Evolutionary conservation across 1,140 invertebrate genomes (phyloP).

Genomic region (Zaprionus camerounensis): DNA sequence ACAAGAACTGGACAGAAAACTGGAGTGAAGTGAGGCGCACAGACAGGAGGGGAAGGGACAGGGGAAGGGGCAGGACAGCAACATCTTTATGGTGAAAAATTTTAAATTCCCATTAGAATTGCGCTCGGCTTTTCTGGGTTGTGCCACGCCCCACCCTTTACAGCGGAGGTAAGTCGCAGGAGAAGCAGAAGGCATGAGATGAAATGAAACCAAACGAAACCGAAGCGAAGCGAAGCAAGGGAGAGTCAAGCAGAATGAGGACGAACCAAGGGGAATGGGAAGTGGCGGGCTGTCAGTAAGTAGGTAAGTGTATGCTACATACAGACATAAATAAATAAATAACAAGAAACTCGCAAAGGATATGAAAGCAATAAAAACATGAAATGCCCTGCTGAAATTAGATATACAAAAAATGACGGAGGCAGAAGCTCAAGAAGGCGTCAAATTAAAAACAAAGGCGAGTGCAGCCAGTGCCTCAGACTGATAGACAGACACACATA

Average conservation of each 20-base stretch:
- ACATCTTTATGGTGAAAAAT: conserved; percentile 76
- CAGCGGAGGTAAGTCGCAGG: conserved; percentile 36
- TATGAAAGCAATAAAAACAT: conserved; percentile 53
- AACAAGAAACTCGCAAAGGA: conserved; percentile 47
- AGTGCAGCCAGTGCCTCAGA: conserved; percentile 25
- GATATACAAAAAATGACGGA: conserved; percentile 43
- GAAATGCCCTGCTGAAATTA: conserved; percentile 49
- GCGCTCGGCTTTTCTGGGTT: conserved; percentile 52
- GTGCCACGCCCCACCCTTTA: not conserved
- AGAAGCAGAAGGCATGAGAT: conserved; percentile 43
- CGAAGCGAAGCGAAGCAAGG: conserved; percentile 14
- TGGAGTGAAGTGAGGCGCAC: conserved; percentile 30
- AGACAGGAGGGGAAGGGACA: not conserved
- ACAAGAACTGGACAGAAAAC: conserved; percentile 56
- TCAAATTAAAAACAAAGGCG: conserved; percentile 54
- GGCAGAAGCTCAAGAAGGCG: conserved; percentile 18
- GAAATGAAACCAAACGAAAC: conserved; percentile 68
- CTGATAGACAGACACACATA: not conserved
- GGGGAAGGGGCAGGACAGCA: conserved; percentile 28
- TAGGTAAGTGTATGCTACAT: conserved; percentile 72
- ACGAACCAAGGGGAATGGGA: conserved; percentile 25
- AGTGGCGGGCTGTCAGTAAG: conserved; percentile 45
- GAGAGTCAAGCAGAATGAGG: conserved; percentile 37
- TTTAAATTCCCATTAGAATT: conserved; percentile 81
- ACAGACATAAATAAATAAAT: conserved; percentile 62